A percentile compares a stretch with the other conserved stretches of the same genome.
These are phyloP conservation scores for Lophius piscatorius DNA, from an alignment of 2,113 vertebrate species.

Conservation along the genomic window DNA sequence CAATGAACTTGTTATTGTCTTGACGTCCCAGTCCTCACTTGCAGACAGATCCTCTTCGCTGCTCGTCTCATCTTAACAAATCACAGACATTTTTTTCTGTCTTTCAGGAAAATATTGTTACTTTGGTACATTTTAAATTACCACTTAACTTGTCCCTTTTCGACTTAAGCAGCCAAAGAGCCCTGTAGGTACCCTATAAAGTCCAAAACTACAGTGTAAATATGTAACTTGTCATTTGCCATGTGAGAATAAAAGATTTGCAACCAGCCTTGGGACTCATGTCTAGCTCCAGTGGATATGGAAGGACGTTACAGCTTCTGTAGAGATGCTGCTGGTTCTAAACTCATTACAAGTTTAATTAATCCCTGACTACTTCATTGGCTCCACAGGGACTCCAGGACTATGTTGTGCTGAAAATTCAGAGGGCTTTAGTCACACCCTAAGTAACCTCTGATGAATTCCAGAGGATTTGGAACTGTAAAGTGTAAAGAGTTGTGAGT, in stretches of 20 bases:
- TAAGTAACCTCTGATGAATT: constrained; percentile 63
- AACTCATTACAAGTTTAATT: constrained; percentile 75
- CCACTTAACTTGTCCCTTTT: background rate
- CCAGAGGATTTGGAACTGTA: constrained; percentile 33
- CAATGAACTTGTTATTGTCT: constrained; percentile 94
- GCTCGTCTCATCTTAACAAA: constrained; percentile 86
- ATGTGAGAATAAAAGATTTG: constrained; percentile 64
- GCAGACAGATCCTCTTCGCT: constrained; percentile 88
- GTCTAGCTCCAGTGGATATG: constrained; percentile 48
- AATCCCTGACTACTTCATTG: constrained; percentile 69
- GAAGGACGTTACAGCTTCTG: constrained; percentile 57
- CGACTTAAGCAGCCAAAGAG: background rate
- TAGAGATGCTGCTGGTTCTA: constrained; percentile 52
- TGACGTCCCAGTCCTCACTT: constrained; percentile 92
- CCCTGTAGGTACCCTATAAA: constrained; percentile 25
- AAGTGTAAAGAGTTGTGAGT: constrained; percentile 32
- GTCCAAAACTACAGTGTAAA: constrained; percentile 63
- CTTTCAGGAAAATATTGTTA: constrained; percentile 5
- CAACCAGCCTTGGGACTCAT: constrained; percentile 39
- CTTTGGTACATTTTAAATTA: constrained; percentile 3
- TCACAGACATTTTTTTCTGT: constrained; percentile 12
- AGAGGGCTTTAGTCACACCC: constrained; percentile 51
- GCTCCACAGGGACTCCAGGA: constrained; percentile 54
- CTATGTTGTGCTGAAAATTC: constrained; percentile 53
- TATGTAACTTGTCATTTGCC: constrained; percentile 68